These are phyloP conservation scores for Lepus townsendii DNA, from an alignment of 2,797 vertebrate species.

Conservation along the genomic window DNA sequence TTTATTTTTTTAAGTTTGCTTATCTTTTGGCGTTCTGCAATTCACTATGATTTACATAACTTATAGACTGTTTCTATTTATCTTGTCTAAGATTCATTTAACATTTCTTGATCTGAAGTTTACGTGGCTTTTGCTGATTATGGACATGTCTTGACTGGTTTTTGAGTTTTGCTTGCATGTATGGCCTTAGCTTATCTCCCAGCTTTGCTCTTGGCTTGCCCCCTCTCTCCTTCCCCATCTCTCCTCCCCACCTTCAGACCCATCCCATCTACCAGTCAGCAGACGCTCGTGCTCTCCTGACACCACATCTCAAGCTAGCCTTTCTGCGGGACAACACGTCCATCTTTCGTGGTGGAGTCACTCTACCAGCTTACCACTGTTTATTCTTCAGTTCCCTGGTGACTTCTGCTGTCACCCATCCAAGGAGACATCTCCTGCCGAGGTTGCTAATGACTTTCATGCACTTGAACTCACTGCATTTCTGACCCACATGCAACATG, in stretches of 20 bases:
- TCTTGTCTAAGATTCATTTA: not conserved
- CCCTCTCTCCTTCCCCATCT: not conserved
- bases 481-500: not conserved
- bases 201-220: not conserved
- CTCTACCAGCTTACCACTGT: not conserved
- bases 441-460: not conserved
- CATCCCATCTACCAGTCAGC: not conserved
- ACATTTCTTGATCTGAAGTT: not conserved
- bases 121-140: not conserved
- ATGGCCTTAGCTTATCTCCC: not conserved
- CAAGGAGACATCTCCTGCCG: not conserved
- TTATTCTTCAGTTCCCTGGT: constrained; percentile 42
- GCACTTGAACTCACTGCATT: not conserved
- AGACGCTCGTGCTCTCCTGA: not conserved
- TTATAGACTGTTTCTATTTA: not conserved
- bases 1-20: not conserved
- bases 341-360: not conserved
- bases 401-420: not conserved
- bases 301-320: not conserved
- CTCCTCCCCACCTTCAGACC: not conserved
- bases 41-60: not conserved
- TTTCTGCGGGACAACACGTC: not conserved
- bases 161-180: not conserved
- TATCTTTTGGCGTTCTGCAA: not conserved
- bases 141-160: not conserved